Evolutionary conservation across 1,140 invertebrate genomes (phyloP), one percentile per base, ranked within the genome.

Genomic region (Diabrotica undecimpunctata): DNA sequence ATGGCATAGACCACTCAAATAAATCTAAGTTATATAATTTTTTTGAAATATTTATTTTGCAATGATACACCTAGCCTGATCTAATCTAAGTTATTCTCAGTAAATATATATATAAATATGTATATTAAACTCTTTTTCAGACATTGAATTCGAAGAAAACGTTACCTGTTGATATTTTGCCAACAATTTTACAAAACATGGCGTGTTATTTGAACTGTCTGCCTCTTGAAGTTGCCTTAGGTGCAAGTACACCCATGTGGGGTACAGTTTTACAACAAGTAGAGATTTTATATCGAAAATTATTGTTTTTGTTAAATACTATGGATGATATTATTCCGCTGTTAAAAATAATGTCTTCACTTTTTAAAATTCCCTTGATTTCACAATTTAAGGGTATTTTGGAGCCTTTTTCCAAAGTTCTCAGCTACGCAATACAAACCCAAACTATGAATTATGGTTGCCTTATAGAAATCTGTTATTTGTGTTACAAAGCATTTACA

Each of bases 321-420:
- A 81, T 92, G 55, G 88, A 88, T 65, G 89, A 94, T 74, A 84
- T 90, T 25, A 86, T 87, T 62, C 87, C 92, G 38, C 79, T 96
- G 13, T 81, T 98, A 55, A 84, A 91, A 59, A 91, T 97, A 14
- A 95, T 98, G 82, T 86, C 89, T 38, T 89, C 90, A 13, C 85
- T 96, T 36, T 83, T 98, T 61, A 90, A 91, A 76, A 86, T 97
- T 9, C 93, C 94, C 39, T 88, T 89, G 10, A 90, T 95, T 46
- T 83, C 86, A 12, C 86, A 87, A 73, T 88, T 87, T 70, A 94
- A 94, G 88, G 85, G 85, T 37, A 87, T 96, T 76, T 79, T 98
- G 64, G 97, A 99, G 75, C 93, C 95, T n/a, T 97, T 98, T 78
- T 92, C 94, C 0, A 99, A 98, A 83, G 87, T 98, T 56, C 77